phyloP scores from a whole-genome alignment of 2,113 vertebrate genomes.

The Percina caprodes region DNA sequence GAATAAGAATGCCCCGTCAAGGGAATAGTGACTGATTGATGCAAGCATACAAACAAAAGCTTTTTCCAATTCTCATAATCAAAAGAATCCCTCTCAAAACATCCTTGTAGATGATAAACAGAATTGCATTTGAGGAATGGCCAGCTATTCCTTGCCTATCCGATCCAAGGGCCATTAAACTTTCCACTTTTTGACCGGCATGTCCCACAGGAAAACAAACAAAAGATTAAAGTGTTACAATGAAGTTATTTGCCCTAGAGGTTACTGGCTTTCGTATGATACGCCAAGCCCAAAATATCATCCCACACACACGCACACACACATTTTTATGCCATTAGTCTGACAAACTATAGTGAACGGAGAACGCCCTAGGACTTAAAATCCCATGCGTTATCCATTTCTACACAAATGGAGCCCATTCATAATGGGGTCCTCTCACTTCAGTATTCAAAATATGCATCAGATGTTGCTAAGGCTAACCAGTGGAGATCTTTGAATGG shows the following conservation, averaged over 20 bases:
- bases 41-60: slow-evolving; percentile 43
- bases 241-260: slow-evolving; percentile 75
- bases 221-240: slow-evolving; percentile 72
- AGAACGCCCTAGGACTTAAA: slow-evolving; percentile 58
- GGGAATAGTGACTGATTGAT: slow-evolving; percentile 35
- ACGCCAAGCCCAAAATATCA: slow-evolving; percentile 48
- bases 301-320: slow-evolving; percentile 20
- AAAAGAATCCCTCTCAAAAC: slow-evolving; percentile 20
- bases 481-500: slow-evolving; percentile 7
- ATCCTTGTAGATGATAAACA: slow-evolving; percentile 36
- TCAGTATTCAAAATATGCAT: slow-evolving; percentile 62
- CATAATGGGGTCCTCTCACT: slow-evolving; percentile 51
- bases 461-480: slow-evolving; percentile 52
- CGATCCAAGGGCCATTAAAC: slow-evolving; percentile 54
- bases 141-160: slow-evolving; percentile 24
- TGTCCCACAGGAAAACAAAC: slow-evolving; percentile 76
- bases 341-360: slow-evolving; percentile 60
- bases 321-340: slow-evolving; percentile 64
- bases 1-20: slow-evolving; percentile 8
- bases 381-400: slow-evolving; percentile 71
- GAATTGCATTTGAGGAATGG: slow-evolving; percentile 28
- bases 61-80: slow-evolving; percentile 45
- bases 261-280: slow-evolving; percentile 53
- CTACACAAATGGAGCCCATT: slow-evolving; percentile 55
- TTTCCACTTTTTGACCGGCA: slow-evolving; percentile 68